Percentiles rank a stretch among this genome's conserved stretches.
phyloP scores from a whole-genome alignment of 2,888 invertebrate species.

The Ectemnius cavifrons region DNA sequence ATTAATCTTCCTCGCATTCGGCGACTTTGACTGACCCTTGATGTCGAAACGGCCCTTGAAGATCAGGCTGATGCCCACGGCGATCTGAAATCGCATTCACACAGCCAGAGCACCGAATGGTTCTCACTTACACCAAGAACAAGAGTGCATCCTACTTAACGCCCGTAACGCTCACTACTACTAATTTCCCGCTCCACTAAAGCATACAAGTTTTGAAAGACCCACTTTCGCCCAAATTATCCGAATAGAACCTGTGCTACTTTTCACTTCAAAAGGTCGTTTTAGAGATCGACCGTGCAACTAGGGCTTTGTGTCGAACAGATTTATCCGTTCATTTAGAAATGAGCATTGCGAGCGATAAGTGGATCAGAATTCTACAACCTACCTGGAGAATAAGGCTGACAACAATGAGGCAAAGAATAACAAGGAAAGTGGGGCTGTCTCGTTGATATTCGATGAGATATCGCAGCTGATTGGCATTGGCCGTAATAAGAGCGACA shows the following conservation, averaged over 20 bases:
- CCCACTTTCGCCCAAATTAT: too few relatives aligned
- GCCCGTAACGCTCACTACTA: too few relatives aligned
- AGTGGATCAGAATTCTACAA: neutral
- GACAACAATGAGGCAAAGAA: slow-evolving; percentile 80
- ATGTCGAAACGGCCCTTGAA: slow-evolving; percentile 82
- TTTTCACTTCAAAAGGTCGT: too few relatives aligned
- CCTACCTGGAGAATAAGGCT: slow-evolving; percentile 83
- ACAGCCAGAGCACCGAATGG: neutral
- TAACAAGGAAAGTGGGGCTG: slow-evolving; percentile 81
- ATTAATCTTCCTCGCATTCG: slow-evolving; percentile 80
- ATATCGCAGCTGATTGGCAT: slow-evolving; percentile 85
- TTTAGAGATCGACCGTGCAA: too few relatives aligned
- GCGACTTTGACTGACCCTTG: slow-evolving; percentile 78
- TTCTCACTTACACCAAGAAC: neutral
- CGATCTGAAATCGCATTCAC: slow-evolving; percentile 70
- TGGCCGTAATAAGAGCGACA: slow-evolving; percentile 84
- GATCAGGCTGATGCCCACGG: slow-evolving; percentile 82
- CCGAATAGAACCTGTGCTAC: too few relatives aligned
- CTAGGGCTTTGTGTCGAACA: too few relatives aligned
- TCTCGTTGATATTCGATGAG: slow-evolving; percentile 81
- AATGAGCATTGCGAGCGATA: too few relatives aligned
- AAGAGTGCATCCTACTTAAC: too few relatives aligned
- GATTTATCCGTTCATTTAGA: too few relatives aligned
- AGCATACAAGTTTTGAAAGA: too few relatives aligned
- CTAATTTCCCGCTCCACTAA: too few relatives aligned